These are phyloP conservation scores for Heliconius aoede DNA, from an alignment of 2,888 invertebrate species.

Conservation along the genomic window DNA sequence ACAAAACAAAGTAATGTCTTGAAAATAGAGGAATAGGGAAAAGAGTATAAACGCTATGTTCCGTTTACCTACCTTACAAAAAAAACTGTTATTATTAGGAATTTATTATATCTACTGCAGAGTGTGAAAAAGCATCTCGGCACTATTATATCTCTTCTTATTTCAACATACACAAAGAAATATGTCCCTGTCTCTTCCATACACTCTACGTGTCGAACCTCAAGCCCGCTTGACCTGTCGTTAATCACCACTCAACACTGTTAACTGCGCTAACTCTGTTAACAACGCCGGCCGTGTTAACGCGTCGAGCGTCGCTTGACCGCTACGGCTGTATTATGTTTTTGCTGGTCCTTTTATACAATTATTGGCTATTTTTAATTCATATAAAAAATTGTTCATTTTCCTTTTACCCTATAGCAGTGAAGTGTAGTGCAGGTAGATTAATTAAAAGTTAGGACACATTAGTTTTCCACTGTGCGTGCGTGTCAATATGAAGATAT, in stretches of 20 bases:
- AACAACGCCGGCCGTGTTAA: conserved; percentile 42
- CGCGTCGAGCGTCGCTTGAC: conserved; percentile 38
- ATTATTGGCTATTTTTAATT: background rate
- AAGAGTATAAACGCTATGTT: too few species aligned
- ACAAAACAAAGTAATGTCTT: too few species aligned
- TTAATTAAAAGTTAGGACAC: background rate
- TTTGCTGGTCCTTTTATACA: conserved; percentile 29
- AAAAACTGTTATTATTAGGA: too few species aligned
- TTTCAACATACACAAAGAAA: background rate
- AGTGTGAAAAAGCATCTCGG: too few species aligned
- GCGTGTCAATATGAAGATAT: too few species aligned
- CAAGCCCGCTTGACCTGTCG: conserved; percentile 39
- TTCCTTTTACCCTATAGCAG: background rate
- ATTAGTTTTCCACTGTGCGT: too few species aligned
- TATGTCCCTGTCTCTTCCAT: conserved; percentile 39
- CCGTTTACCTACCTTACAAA: too few species aligned
- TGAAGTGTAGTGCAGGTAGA: background rate
- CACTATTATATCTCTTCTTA: too few species aligned
- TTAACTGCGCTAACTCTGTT: conserved; percentile 51
- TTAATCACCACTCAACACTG: conserved; percentile 56
- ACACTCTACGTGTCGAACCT: conserved; percentile 28
- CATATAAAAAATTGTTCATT: background rate
- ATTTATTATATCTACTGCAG: too few species aligned
- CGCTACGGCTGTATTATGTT: conserved; percentile 33
- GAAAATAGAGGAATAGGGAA: too few species aligned